A percentile compares a stretch with the other conserved stretches of the same genome.
Evolutionary conservation across 92 coral and sea anemone species (phyloP).

Genomic region (Heteractis magnifica): DNA sequence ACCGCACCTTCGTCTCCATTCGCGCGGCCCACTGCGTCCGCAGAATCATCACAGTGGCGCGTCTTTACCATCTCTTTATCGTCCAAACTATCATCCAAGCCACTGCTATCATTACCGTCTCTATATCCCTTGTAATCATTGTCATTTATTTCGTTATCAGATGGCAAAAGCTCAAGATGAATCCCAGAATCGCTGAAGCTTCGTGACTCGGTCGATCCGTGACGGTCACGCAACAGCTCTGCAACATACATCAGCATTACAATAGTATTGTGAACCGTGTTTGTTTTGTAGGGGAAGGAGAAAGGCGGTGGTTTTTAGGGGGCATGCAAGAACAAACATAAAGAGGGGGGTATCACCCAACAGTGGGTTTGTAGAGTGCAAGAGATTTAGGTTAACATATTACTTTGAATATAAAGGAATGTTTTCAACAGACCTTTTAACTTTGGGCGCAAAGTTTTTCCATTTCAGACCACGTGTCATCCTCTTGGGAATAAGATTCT

Average conservation of each 20-base stretch:
- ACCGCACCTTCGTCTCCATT: background rate
- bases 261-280: background rate
- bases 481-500: too few relatives aligned
- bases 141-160: conserved; percentile 34
- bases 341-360: too few relatives aligned
- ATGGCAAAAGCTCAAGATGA: conserved; percentile 57
- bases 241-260: background rate
- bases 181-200: conserved; percentile 77
- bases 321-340: too few relatives aligned
- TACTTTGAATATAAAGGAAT: too few relatives aligned
- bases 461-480: too few relatives aligned
- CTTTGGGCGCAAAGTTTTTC: too few relatives aligned
- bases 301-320: too few relatives aligned
- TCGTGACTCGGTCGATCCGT: conserved; percentile 47
- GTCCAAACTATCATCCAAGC: background rate
- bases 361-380: too few relatives aligned
- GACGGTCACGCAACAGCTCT: conserved; percentile 16
- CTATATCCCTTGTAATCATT: conserved; percentile 9
- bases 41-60: background rate
- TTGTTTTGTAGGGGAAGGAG: too few relatives aligned
- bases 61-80: background rate
- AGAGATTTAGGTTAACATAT: too few relatives aligned
- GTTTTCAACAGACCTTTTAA: too few relatives aligned
- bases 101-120: background rate
- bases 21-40: background rate